Evolutionary conservation across 2,888 invertebrate genomes (phyloP).

Genomic region (Melanchra persicariae): DNA sequence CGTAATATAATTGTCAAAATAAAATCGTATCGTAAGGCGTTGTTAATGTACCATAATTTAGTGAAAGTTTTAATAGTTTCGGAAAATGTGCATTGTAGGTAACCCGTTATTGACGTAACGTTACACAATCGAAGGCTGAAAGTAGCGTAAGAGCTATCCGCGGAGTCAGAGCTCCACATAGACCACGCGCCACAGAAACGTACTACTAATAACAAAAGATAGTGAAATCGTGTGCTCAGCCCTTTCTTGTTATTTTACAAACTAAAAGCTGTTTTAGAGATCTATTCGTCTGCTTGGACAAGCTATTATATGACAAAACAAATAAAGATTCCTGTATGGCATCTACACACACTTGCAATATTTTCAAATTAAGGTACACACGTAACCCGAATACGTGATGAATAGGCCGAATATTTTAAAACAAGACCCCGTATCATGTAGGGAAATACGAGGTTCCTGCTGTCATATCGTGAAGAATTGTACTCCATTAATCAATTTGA

Average conservation of each 20-base stretch:
- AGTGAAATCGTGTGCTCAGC: constrained; percentile 42
- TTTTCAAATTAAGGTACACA: constrained; percentile 6
- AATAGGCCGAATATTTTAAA: constrained; percentile 47
- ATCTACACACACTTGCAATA: background rate
- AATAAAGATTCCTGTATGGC: constrained; percentile 13
- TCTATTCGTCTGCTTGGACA: constrained; percentile 17
- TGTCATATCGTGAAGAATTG: constrained; percentile 58
- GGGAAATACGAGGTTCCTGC: constrained; percentile 40
- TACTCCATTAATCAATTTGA: constrained; percentile 59
- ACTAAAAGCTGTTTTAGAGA: constrained; percentile 45
- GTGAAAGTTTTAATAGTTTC: constrained; percentile 81
- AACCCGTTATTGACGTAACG: constrained; percentile 40
- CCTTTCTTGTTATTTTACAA: constrained; percentile 32
- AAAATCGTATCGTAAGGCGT: constrained; percentile 80
- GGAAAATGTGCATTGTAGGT: constrained; percentile 64
- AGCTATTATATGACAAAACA: constrained; percentile 34
- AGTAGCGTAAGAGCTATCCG: constrained; percentile 26
- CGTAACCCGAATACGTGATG: constrained; percentile 38
- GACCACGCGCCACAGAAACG: constrained; percentile 5
- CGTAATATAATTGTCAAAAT: constrained; percentile 88
- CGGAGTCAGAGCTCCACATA: background rate
- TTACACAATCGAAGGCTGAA: constrained; percentile 45
- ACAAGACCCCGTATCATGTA: constrained; percentile 34
- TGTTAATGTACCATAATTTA: constrained; percentile 79
- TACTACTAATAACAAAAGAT: constrained; percentile 17